Conservation (phyloP, 2,113 vertebrate genomes). For the Parotia lawesii region DNA sequence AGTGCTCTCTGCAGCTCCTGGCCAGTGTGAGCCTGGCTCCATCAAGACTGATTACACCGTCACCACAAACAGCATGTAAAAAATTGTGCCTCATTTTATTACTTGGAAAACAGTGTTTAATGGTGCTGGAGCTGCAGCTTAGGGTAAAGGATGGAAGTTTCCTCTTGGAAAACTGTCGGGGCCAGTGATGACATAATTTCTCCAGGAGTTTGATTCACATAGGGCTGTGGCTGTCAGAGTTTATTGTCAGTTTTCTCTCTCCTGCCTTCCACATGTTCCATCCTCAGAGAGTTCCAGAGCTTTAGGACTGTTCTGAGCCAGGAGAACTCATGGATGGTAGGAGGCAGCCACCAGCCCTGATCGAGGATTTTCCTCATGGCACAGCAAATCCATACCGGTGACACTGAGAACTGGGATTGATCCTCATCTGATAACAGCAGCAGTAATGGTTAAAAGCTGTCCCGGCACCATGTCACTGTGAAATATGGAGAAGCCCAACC, state of each 20-base stretch:
- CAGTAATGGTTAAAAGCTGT: neutral
- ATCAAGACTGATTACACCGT: slow-evolving; percentile 35
- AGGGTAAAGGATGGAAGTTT: slow-evolving; percentile 27
- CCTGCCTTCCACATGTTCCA: neutral
- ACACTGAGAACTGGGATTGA: neutral
- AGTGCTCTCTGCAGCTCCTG: neutral
- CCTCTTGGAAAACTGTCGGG: slow-evolving; percentile 18
- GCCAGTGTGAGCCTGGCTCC: neutral
- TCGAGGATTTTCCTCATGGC: neutral
- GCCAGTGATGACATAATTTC: slow-evolving; percentile 37
- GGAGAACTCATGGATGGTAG: neutral
- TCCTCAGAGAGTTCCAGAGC: neutral
- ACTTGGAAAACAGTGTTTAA: slow-evolving; percentile 38
- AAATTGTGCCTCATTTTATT: slow-evolving; percentile 45
- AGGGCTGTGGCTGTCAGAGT: neutral
- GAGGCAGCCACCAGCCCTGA: neutral
- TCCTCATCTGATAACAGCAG: neutral
- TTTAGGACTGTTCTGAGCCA: neutral
- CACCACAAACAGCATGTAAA: slow-evolving; percentile 48
- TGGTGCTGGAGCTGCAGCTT: slow-evolving; percentile 27
- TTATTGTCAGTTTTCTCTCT: slow-evolving; percentile 10
- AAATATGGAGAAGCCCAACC: neutral
- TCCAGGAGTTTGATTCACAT: neutral
- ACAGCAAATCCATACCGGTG: neutral
- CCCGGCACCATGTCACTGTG: neutral